Evolutionary conservation across 2,888 invertebrate species (phyloP), one percentile per base, ranked within the genome.

Genomic region (Leptopilina myrica): DNA sequence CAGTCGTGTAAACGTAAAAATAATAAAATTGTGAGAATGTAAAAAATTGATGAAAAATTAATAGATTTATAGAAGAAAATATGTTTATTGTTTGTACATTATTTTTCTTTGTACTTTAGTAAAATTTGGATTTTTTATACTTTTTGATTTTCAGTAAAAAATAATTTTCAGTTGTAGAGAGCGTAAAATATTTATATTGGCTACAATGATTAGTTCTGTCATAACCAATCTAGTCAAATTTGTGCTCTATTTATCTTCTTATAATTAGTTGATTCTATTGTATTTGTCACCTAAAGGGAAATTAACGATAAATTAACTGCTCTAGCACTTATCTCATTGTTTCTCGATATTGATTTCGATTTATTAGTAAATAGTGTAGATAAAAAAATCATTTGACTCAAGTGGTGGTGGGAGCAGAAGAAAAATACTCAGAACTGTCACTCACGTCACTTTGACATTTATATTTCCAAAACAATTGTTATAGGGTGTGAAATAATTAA

Each of bases 361-460:
- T 69, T 0, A 8, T 14, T 26, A 20, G n/a, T 26, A 20, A 33
- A 33, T 1, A n/a, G 20, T 3, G 20, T 7, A 49, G 0, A 33
- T 4, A 26, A 8, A 40, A 20, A 14, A 12, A 20, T 53, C 7
- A 12, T 26, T 69, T 53, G 69, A 53, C 12, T 69, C 14, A 12
- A 2, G 33, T 33, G n/a, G 56, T 73, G 9, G 3, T n/a, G n/a
- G 7, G 33, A 73, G 56, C 49, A 73, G 56, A 33, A 26, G 67
- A 33, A 56, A 73, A 73, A 69, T 69, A 33, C 12, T 26, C 69
- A 20, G 69, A 73, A 14, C 73, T 73, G 73, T 73, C 73, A 69
- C 69, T 49, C 49, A 73, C 73, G 56, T 69, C 69, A 53, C 26
- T 33, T 69, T 69, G 53, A 49, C 69, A 56, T 12, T 33, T 33